phyloP scores from a whole-genome alignment of 2,888 invertebrate genomes.

The Lymantria dispar region DNA sequence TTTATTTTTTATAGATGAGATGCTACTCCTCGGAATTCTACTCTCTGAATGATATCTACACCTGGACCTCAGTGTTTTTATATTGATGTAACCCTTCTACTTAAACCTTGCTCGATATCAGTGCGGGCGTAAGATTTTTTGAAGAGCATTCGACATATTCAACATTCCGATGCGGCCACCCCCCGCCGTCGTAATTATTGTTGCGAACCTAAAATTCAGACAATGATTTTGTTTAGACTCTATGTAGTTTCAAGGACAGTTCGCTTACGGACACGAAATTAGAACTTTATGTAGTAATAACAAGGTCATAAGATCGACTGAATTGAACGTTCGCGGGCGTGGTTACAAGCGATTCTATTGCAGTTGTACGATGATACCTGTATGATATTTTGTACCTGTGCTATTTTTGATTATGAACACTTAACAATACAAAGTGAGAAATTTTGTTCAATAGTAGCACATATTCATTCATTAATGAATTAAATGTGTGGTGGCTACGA shows the following conservation, averaged over 20 bases:
- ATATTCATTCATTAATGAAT: no score
- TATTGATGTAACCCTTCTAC: slow-evolving; percentile 48
- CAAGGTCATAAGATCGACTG: slow-evolving; percentile 25
- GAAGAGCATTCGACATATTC: slow-evolving; percentile 35
- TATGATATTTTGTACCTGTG: no score
- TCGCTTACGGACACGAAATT: slow-evolving; percentile 14
- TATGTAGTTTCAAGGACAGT: slow-evolving; percentile 26
- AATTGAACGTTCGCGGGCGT: slow-evolving; percentile 3
- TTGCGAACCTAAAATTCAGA: slow-evolving; percentile 33
- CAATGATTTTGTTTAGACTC: slow-evolving; percentile 31
- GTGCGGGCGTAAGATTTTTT: slow-evolving; percentile 36
- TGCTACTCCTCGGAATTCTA: slow-evolving; percentile 29
- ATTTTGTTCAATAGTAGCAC: no score
- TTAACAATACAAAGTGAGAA: no score
- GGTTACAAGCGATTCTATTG: slow-evolving; percentile 6
- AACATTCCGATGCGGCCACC: slow-evolving; percentile 48
- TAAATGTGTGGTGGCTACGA: no score
- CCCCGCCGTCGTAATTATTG: slow-evolving; percentile 47
- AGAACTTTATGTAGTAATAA: slow-evolving; percentile 14
- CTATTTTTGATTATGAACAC: no score
- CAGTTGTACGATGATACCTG: neutral
- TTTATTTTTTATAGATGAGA: slow-evolving; percentile 10
- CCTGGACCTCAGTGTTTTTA: slow-evolving; percentile 45
- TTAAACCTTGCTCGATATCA: slow-evolving; percentile 45
- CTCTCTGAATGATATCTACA: slow-evolving; percentile 44